Evolutionary conservation across 2,888 invertebrate species (phyloP).

Genomic region (Chalcis sispes): DNA sequence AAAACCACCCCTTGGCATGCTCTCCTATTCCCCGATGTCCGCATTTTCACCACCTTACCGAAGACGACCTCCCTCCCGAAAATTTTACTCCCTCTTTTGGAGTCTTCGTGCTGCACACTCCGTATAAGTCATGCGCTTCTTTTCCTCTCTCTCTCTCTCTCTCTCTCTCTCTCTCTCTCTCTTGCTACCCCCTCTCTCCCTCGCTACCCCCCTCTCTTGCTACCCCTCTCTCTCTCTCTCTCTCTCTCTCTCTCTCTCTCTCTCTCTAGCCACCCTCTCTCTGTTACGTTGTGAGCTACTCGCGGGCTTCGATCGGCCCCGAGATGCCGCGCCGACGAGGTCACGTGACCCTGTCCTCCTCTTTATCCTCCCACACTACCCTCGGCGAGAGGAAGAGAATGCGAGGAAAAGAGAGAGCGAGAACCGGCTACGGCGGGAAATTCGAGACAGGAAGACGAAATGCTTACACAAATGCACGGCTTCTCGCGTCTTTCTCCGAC

Average conservation of each 20-base stretch:
- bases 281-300: background rate
- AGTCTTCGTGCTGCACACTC: background rate
- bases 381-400: background rate
- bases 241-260: background rate
- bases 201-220: slow-evolving; percentile 32
- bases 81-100: slow-evolving; percentile 3
- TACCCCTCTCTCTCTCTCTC: background rate
- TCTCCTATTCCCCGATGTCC: slow-evolving; percentile 31
- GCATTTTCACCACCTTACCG: slow-evolving; percentile 16
- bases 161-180: too few species aligned
- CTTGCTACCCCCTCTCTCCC: slow-evolving; percentile 16
- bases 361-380: background rate
- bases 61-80: background rate
- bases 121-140: slow-evolving; percentile 14
- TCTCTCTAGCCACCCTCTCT: too few species aligned
- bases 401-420: background rate
- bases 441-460: slow-evolving; percentile 21
- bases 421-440: slow-evolving; percentile 29
- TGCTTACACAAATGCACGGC: slow-evolving; percentile 3
- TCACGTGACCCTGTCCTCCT: background rate
- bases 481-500: too few species aligned
- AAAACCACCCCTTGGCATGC: slow-evolving; percentile 2
- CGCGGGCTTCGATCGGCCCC: slow-evolving; percentile 48
- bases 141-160: slow-evolving; percentile 39
- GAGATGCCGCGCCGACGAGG: slow-evolving; percentile 16